Conservation (phyloP, 2,113 vertebrate genomes). For the Myrmophylax atrothorax region DNA sequence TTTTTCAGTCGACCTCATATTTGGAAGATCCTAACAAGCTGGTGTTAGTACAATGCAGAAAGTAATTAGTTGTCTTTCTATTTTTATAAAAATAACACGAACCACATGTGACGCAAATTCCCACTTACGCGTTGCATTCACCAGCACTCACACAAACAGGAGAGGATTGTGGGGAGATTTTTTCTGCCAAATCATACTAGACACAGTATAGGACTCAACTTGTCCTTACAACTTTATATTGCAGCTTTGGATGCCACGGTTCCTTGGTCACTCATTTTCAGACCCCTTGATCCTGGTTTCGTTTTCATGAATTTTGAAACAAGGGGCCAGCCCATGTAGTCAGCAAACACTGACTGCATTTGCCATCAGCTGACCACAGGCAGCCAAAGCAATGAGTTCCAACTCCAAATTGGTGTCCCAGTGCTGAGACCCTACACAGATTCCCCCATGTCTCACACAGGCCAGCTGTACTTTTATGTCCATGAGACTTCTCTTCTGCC, state of each 20-base stretch:
- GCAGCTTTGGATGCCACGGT: background rate
- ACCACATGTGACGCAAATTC: background rate
- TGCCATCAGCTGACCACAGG: background rate
- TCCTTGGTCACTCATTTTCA: background rate
- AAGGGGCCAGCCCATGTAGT: background rate
- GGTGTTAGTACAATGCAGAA: background rate
- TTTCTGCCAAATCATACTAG: background rate
- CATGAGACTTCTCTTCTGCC: background rate
- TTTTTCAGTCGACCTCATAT: background rate
- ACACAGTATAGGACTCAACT: background rate
- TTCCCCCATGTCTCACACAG: background rate
- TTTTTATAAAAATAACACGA: constrained; percentile 15
- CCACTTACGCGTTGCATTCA: background rate
- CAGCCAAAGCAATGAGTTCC: background rate
- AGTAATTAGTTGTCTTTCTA: background rate
- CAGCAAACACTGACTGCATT: background rate
- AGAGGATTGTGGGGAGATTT: background rate
- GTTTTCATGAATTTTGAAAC: background rate
- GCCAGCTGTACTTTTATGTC: background rate
- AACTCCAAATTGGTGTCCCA: background rate
- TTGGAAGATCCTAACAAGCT: background rate
- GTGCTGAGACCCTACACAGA: background rate
- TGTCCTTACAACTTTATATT: background rate
- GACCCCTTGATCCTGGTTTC: background rate
- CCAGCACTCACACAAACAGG: background rate